A percentile compares a stretch with the other conserved stretches of the same genome.
Evolutionary conservation across 1,140 invertebrate species (phyloP).

Genomic region (Pantala flavescens): DNA sequence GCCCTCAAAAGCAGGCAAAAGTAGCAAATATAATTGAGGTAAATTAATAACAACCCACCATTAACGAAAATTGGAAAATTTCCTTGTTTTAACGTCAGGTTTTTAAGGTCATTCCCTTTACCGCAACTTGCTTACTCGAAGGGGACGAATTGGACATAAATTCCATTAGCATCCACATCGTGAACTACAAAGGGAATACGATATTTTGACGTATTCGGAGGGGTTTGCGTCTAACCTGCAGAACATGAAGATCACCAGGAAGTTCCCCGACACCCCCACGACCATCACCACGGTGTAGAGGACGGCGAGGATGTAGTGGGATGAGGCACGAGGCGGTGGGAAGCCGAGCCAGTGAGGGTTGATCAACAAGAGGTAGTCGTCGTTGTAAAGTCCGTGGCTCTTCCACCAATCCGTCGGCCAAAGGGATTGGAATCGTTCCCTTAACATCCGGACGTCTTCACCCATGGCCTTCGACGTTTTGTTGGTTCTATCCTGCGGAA

Average conservation of each 20-base stretch:
- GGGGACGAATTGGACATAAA: too few species aligned
- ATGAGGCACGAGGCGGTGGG: conserved; percentile 38
- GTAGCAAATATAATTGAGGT: too few species aligned
- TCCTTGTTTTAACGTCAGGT: too few species aligned
- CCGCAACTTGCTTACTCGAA: too few species aligned
- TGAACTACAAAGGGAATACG: too few species aligned
- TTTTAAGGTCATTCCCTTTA: too few species aligned
- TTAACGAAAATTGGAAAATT: too few species aligned
- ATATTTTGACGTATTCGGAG: neutral
- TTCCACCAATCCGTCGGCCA: conserved; percentile 42
- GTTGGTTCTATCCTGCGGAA: too few species aligned
- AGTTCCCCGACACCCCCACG: conserved; percentile 50
- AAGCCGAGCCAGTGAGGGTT: conserved; percentile 57
- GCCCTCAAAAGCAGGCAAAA: too few species aligned
- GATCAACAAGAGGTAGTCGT: conserved; percentile 45
- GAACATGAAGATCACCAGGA: conserved; percentile 52
- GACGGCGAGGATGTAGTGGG: conserved; percentile 44
- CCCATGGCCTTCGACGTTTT: too few species aligned
- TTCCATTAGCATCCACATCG: too few species aligned
- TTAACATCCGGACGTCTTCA: neutral
- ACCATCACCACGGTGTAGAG: conserved; percentile 48
- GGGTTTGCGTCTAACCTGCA: conserved; percentile 40
- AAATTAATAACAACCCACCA: too few species aligned
- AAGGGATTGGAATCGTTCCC: conserved; percentile 31
- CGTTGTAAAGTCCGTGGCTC: conserved; percentile 39